Evolutionary conservation across 2,888 invertebrate genomes (phyloP), one percentile per base, ranked within the genome.

Genomic region (Drosophila merina): DNA sequence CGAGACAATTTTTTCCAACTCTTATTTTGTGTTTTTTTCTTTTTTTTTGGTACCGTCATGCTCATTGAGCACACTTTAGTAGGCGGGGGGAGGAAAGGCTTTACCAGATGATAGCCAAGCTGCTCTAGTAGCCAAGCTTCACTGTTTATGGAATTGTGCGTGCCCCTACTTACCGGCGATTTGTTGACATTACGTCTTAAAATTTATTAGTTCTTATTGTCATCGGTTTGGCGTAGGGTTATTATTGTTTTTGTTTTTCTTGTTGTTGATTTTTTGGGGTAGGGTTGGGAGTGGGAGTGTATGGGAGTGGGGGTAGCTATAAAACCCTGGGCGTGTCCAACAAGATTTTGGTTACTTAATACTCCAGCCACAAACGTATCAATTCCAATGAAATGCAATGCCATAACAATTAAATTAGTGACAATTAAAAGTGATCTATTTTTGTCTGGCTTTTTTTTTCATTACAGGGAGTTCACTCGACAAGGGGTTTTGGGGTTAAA

Each of bases 111-210:
- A 36, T 26, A 30, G 40, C 38, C 28, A 28, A 28, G 36, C 33
- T 54, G 31, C 62, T 60, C 20, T 64, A 51, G 63, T 63, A 63
- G 63, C 63, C 66, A 25, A 25, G 36, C 51, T 51, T 8, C 66
- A 64, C 66, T 54, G 42, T 56, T 14, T 25, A 5, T 20, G 44
- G 26, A 31, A 66, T 52, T 66, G 74, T 75, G 77, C 58, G 62
- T 74, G 74, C 69, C 68, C 56, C 40, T 62, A 58, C 62, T 67
- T 74, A 71, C 56, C 52, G 52, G 4, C 57, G 64, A 72, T 70
- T 70, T 78, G 82, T 85, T 80, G 82, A 78, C 86, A 85, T 85
- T 82, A 76, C 48, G 82, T 74, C 82, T 80, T 85, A 85, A 72
- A 81, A 82, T 85, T 69, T 76, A 85, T 80, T 72, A 79, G 76